Conservation (phyloP, 2,888 invertebrate species). For the Ophion costatus region DNA sequence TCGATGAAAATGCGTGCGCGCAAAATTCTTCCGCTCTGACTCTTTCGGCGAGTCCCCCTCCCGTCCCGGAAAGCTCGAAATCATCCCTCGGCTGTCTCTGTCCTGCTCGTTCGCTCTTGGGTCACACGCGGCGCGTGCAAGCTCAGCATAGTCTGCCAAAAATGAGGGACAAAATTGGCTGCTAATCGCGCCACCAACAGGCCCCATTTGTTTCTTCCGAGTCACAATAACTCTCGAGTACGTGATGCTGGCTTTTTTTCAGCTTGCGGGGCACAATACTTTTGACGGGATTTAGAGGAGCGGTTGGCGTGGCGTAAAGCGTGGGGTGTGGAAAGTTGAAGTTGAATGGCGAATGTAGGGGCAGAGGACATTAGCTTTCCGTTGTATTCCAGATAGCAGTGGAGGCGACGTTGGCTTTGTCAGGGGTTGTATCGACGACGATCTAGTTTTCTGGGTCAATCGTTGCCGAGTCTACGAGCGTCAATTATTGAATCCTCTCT, state of each 20-base stretch:
- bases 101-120: constrained; percentile 20
- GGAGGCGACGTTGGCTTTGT: not conserved
- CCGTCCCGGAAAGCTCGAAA: not conserved
- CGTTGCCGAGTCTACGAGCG: not conserved
- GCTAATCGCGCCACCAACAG: constrained; percentile 61
- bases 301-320: not conserved
- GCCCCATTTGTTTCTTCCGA: constrained; percentile 27
- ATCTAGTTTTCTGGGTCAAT: constrained; percentile 21
- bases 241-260: constrained; percentile 18
- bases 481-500: constrained; percentile 32
- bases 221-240: constrained; percentile 53
- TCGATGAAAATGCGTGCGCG: constrained; percentile 46
- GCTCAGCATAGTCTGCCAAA: constrained; percentile 58
- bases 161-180: constrained; percentile 34
- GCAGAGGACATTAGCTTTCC: not conserved
- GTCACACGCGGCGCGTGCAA: constrained; percentile 40
- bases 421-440: not conserved
- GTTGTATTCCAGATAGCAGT: not conserved
- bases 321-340: not conserved
- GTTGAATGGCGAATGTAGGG: not conserved
- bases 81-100: constrained; percentile 44
- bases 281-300: constrained; percentile 24
- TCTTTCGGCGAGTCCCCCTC: constrained; percentile 34
- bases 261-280: constrained; percentile 8
- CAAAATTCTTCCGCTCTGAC: constrained; percentile 41